Base-by-base conservation (phyloP, 2,888 invertebrate genomes). In the Syritta pipiens region DNA sequence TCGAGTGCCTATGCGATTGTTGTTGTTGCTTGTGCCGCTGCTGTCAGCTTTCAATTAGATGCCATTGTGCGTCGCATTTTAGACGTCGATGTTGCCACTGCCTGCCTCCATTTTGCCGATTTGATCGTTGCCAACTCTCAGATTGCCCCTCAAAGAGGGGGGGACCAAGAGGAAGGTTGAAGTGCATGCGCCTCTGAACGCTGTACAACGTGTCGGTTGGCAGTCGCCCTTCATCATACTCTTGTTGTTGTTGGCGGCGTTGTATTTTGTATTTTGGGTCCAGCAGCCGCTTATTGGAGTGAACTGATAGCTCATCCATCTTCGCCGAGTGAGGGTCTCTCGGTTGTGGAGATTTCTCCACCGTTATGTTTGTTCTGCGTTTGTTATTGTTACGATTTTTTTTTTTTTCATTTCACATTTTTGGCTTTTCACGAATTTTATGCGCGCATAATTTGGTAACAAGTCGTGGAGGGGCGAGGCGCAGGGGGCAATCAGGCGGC, bases 351-450 rank as follows among this genome's bases (percentile, higher is more conserved):
- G 55, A 67, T 67, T 67, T 67, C 67, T 68, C 67, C 57, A 48
- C 67, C 67, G 67, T 68, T 68, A 68, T 68, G 48, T 65, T 65
- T 57, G 67, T 55, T 67, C 67, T 68, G 67, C 67, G 57, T 68
- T 57, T 68, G 48, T 57, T 68, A 68, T 57, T 68, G 26, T 55
- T 55, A 57, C n/a, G 14, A 7, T 49, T 37, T 19, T 5, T 12
- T 12, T 12, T 62, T 62, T 63, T 37, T 55, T 35, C 35, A 26
- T 49, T 49, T 49, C 26, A 48, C 55, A 14, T 40, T 68, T 68
- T 68, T 40, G 35, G 20, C 30, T 68, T 68, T 68, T 57, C 37
- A 68, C 67, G 67, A 68, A 68, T 68, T 68, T 68, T 68, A 68
- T 68, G 67, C 67, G 67, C 67, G 67, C 67, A 68, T 68, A 68